These are phyloP conservation scores for Vimba vimba DNA, from an alignment of 2,113 vertebrate species.

Conservation along the genomic window DNA sequence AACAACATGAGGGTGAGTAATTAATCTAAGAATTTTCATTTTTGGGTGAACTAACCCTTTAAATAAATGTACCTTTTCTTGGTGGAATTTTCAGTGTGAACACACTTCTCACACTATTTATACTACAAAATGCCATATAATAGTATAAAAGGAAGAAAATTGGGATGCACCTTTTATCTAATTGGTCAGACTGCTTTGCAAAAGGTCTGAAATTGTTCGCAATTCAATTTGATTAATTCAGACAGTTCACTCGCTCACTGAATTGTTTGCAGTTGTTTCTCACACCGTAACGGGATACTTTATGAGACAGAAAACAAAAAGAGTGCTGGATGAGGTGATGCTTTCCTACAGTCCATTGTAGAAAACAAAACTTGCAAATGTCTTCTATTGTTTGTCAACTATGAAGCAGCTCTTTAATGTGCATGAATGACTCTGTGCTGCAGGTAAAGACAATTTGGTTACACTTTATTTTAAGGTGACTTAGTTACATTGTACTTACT, in stretches of 20 bases:
- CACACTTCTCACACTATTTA: too few relatives aligned
- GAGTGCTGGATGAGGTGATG: neutral
- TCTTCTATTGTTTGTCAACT: neutral
- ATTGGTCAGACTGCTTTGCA: neutral
- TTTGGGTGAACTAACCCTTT: too few relatives aligned
- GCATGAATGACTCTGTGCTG: too few relatives aligned
- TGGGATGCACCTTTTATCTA: neutral
- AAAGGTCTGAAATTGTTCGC: neutral
- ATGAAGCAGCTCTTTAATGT: neutral
- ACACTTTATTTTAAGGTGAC: too few relatives aligned
- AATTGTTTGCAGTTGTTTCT: neutral
- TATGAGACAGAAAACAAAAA: neutral
- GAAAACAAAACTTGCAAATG: neutral
- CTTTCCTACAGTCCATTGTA: neutral
- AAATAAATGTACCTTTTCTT: too few relatives aligned
- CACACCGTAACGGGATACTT: neutral
- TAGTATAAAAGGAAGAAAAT: too few relatives aligned
- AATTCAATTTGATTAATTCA: neutral
- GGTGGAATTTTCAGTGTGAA: too few relatives aligned
- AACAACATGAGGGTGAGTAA: too few relatives aligned
- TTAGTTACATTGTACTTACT: too few relatives aligned
- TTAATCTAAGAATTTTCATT: too few relatives aligned
- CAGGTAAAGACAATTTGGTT: neutral
- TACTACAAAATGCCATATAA: too few relatives aligned
- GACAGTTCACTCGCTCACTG: neutral